These are phyloP conservation scores for Phalanger gymnotis DNA, from an alignment of 2,797 vertebrate genomes.

Conservation along the genomic window DNA sequence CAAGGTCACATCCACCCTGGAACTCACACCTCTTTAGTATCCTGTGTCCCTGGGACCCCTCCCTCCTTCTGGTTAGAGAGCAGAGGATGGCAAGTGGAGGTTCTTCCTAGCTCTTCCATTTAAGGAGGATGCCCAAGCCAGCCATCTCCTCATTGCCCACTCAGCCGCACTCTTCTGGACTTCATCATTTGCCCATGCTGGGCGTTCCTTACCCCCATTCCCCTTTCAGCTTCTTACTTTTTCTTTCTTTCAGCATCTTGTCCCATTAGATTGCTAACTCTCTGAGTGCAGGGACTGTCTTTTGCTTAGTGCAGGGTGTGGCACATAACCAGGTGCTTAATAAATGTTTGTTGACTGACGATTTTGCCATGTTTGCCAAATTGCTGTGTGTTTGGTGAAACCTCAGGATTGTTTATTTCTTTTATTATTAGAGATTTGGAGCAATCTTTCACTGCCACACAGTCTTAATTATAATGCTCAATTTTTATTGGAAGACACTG, in stretches of 20 bases:
- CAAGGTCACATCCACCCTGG: neutral
- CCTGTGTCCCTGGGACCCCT: neutral
- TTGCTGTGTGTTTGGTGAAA: neutral
- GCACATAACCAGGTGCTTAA: neutral
- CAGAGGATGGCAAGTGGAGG: neutral
- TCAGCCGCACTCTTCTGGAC: neutral
- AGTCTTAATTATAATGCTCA: neutral
- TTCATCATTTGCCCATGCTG: neutral
- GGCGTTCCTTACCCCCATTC: neutral
- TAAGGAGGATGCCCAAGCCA: neutral
- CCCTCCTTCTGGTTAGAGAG: neutral
- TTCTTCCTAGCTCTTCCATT: neutral
- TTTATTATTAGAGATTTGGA: neutral
- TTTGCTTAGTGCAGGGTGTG: neutral
- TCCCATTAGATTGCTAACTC: neutral
- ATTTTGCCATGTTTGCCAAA: neutral
- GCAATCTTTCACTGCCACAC: neutral
- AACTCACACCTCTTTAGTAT: neutral
- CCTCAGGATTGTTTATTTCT: neutral
- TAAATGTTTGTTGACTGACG: neutral
- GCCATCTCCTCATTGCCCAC: neutral
- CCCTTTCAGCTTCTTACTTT: neutral
- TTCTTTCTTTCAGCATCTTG: neutral
- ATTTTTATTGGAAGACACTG: conserved; percentile 22
- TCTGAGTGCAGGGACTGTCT: neutral